phyloP scores from a whole-genome alignment of 2,113 vertebrate genomes.

The pig (Sus scrofa) region T2T-Sscrofa CM000830.6:106167001-106167500 shows the following conservation, averaged over 20 bases:
- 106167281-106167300: conserved; percentile 28
- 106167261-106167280: conserved; percentile 33
- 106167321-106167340: neutral
- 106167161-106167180: conserved; percentile 51
- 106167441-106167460: no score
- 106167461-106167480: no score
- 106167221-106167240: neutral
- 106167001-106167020: conserved; percentile 29
- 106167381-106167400: no score
- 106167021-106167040: neutral
- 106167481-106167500: no score
- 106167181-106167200: neutral
- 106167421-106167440: no score
- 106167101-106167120: neutral
- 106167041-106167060: neutral
- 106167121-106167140: conserved; percentile 42
- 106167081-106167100: neutral
- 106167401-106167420: no score
- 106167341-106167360: no score
- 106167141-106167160: neutral
- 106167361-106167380: no score
- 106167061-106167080: neutral
- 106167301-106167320: neutral
- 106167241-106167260: neutral
- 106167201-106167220: neutral